Conservation (phyloP, 1,140 invertebrate genomes). For the Brachionus calyciflorus region DNA sequence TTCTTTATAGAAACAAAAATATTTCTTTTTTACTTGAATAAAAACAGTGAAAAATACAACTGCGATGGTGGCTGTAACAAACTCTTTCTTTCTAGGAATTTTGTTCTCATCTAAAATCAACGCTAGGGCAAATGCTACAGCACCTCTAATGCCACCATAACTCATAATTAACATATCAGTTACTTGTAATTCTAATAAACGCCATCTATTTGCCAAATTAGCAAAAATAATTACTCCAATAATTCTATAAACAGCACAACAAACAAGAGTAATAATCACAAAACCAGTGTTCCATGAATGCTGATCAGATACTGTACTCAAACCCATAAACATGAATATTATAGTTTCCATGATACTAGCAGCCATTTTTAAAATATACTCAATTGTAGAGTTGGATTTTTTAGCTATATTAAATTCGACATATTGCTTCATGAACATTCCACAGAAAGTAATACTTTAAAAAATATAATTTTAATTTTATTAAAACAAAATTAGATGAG, state of each 20-base stretch:
- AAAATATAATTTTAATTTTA: background rate
- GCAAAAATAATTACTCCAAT: conserved; percentile 79
- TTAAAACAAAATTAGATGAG: background rate
- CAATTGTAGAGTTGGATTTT: conserved; percentile 95
- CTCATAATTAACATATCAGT: conserved; percentile 97
- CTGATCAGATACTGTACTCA: conserved; percentile 86
- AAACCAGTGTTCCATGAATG: conserved; percentile 95
- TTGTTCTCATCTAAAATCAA: conserved; percentile 74
- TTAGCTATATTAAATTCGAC: conserved; percentile 94
- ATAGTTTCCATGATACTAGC: conserved; percentile 77
- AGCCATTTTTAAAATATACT: conserved; percentile 97
- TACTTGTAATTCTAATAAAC: conserved; percentile 75
- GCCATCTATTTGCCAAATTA: conserved; percentile 83
- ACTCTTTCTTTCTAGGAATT: conserved; percentile 68
- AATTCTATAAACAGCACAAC: conserved; percentile 87
- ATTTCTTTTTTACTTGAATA: conserved; percentile 65
- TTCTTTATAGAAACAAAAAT: background rate
- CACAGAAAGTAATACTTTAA: conserved; percentile 79
- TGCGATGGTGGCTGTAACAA: conserved; percentile 93
- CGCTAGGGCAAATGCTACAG: conserved; percentile 95
- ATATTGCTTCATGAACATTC: conserved; percentile 98
- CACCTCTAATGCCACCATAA: conserved; percentile 91
- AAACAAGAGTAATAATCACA: conserved; percentile 83
- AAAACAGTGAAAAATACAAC: conserved; percentile 99
- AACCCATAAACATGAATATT: conserved; percentile 96